Evolutionary conservation across 1,140 invertebrate genomes (phyloP), one percentile per base, ranked within the genome.

Genomic region (Apis laboriosa): DNA sequence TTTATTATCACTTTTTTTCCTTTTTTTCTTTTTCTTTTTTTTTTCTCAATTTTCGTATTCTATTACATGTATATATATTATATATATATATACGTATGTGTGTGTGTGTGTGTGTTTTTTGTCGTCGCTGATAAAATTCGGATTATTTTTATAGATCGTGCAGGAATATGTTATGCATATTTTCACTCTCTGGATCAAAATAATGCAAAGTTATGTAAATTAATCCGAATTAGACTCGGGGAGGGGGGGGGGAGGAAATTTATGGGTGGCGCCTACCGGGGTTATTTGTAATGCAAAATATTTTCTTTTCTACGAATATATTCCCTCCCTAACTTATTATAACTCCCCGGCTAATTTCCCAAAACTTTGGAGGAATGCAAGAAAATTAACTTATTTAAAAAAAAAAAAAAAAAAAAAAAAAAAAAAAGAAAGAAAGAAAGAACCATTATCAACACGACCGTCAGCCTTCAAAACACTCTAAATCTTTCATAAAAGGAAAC

Each of bases 191-290:
- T 43, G 34, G 34, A 56, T 34, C 3, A 17, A n/a, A 43, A 43
- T 21, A 60, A 75, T 74, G 72, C 15, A 74, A 61, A 74, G 24
- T 49, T 61, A 61, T 63, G 49, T 24, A 28, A 55, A 28, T 49
- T 21, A 63, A 5, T 19, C 34, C 4, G 21, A 15, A 24, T 24
- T 24, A n/a, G 21, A 75, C 61, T 61, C 34, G 34, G 34, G 43
- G n/a, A n/a, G n/a, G n/a, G n/a, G n/a, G n/a, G n/a, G n/a, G n/a
- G n/a, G n/a, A 19, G 28, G 55, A 58, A 61, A 61, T 9, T 60
- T 75, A 15, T 60, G 28, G 7, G 55, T 56, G 53, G 55, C 72
- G 55, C 56, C 56, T 60, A 60, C 34, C 43, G 9, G 4, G 34
- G 34, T 43, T 43, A 43, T 43, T 43, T 43, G 34, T 43, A 43